phyloP scores from a whole-genome alignment of 1,140 invertebrate genomes.

The Phthorimaea operculella region DNA sequence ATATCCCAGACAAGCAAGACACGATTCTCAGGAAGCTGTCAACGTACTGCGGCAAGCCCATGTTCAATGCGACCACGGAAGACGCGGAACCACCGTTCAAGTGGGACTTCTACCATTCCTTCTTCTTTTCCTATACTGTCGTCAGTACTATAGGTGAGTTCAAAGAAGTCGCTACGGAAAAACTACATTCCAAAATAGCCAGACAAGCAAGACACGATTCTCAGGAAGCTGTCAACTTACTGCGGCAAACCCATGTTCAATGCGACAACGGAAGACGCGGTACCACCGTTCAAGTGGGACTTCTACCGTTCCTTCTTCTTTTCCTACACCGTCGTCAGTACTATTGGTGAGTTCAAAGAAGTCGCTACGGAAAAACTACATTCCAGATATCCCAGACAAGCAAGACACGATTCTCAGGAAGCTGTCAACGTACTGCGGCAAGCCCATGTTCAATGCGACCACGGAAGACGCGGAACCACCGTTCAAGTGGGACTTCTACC shows the following conservation, averaged over 20 bases:
- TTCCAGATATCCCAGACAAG: conserved; percentile 64
- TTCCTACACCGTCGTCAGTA: conserved; percentile 93
- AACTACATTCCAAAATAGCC: conserved; percentile 70
- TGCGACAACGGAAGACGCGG: conserved; percentile 69
- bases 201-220: conserved; percentile 70
- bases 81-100: conserved; percentile 68
- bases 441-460: conserved; percentile 72
- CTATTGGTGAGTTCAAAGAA: conserved; percentile 72
- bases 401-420: conserved; percentile 72
- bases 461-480: conserved; percentile 68
- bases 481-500: conserved; percentile 89
- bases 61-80: conserved; percentile 71
- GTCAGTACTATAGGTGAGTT: conserved; percentile 82
- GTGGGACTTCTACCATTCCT: conserved; percentile 94
- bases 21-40: conserved; percentile 73
- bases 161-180: too few species aligned
- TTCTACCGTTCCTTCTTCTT: conserved; percentile 96
- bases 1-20: conserved; percentile 66
- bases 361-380: too few species aligned
- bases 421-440: conserved; percentile 76
- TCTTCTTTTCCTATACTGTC: conserved; percentile 95
- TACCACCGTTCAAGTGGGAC: conserved; percentile 79
- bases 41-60: conserved; percentile 76
- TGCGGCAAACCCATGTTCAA: conserved; percentile 77
- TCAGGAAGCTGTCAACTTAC: conserved; percentile 73